Conservation (phyloP, 1,140 invertebrate species). For the Thereuonema tuberculata region DNA sequence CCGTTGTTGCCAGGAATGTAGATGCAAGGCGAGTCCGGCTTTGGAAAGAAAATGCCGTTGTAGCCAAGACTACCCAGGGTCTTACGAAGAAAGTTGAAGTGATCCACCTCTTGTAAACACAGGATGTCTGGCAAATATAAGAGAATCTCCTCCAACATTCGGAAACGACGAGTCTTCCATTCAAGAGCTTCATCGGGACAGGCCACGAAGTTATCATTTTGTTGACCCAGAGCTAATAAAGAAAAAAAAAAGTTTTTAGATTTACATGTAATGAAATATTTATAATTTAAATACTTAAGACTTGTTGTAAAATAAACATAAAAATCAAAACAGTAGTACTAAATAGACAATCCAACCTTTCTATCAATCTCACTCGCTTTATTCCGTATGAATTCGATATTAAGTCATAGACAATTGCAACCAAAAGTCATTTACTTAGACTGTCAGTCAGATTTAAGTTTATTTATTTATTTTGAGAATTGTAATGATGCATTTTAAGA, state of each 20-base stretch:
- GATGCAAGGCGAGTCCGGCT: conserved; percentile 63
- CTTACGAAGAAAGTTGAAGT: conserved; percentile 51
- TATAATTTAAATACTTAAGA: not conserved
- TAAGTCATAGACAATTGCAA: not conserved
- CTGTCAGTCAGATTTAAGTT: too few relatives aligned
- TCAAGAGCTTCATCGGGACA: conserved; percentile 54
- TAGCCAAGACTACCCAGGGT: conserved; percentile 49
- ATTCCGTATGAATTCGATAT: not conserved
- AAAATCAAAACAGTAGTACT: not conserved
- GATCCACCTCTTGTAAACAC: conserved; percentile 63
- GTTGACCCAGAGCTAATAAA: conserved; percentile 46
- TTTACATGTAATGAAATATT: not conserved
- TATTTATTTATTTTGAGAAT: too few relatives aligned
- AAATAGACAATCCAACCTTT: not conserved
- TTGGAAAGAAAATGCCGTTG: conserved; percentile 53
- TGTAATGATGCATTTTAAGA: not conserved
- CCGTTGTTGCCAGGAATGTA: conserved; percentile 57
- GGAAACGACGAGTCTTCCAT: conserved; percentile 49
- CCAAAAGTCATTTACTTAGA: too few relatives aligned
- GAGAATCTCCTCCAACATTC: conserved; percentile 57
- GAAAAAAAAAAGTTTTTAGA: conserved; percentile 2
- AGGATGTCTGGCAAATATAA: conserved; percentile 52
- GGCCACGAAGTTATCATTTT: conserved; percentile 55
- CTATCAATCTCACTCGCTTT: not conserved
- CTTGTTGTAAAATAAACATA: conserved; percentile 2